Percentiles rank a stretch among this genome's conserved stretches.
Conservation (phyloP, 2,113 vertebrate genomes). For the Carassius gibelio region DNA sequence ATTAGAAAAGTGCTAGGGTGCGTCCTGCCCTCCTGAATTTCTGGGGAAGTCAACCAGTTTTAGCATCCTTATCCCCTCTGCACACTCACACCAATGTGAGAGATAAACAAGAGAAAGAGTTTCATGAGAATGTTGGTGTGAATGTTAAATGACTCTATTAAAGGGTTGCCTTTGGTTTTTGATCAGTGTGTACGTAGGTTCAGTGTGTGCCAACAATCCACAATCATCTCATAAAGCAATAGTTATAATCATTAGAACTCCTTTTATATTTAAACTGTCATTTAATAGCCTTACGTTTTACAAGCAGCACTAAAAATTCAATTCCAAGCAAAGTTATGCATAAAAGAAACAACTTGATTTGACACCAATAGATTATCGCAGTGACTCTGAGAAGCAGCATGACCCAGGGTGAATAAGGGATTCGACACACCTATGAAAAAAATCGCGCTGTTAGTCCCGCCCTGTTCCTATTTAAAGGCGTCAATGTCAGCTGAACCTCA, state of each 20-base stretch:
- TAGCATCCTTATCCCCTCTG: conserved; percentile 48
- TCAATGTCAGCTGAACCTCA: conserved; percentile 61
- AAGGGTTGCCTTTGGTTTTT: not conserved
- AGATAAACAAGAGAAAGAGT: conserved; percentile 59
- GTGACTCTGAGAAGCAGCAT: not conserved
- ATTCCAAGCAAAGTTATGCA: not conserved
- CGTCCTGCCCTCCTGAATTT: conserved; percentile 28
- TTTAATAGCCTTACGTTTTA: not conserved
- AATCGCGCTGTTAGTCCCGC: conserved; percentile 60
- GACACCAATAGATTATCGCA: not conserved
- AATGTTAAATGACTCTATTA: not conserved
- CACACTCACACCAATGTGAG: conserved; percentile 49
- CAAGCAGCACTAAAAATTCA: not conserved
- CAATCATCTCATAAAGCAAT: not conserved
- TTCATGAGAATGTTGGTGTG: not conserved
- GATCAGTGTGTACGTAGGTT: not conserved
- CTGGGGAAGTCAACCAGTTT: conserved; percentile 24
- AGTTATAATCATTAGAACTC: not conserved
- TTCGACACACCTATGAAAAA: conserved; percentile 33
- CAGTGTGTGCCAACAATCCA: not conserved
- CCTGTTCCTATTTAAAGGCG: conserved; percentile 73
- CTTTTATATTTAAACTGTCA: not conserved
- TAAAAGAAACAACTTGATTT: not conserved
- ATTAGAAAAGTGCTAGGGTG: not conserved
- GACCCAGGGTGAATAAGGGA: not conserved